These are phyloP conservation scores for Nephrotoma appendiculata DNA, from an alignment of 2,888 invertebrate species.

Conservation along the genomic window DNA sequence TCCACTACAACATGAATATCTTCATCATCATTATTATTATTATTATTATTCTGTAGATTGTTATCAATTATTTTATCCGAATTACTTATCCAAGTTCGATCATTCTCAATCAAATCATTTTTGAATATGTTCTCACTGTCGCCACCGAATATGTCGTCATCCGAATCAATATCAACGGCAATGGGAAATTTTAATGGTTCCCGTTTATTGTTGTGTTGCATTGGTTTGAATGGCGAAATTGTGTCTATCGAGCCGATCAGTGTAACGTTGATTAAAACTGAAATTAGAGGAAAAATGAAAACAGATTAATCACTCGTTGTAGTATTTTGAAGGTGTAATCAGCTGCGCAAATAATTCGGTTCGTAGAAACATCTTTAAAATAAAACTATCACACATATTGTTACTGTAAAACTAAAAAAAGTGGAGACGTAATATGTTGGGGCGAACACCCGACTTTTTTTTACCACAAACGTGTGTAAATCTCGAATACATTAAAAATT, in stretches of 20 bases:
- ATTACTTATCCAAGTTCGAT: slow-evolving; percentile 15
- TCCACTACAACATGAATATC: not conserved
- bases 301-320: not conserved
- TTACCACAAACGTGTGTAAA: too few species aligned
- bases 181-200: slow-evolving; percentile 12
- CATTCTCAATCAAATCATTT: slow-evolving; percentile 14
- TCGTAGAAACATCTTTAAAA: too few species aligned
- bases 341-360: too few species aligned
- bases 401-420: too few species aligned
- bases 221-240: not conserved
- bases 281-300: slow-evolving; percentile 1
- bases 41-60: not conserved
- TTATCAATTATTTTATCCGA: not conserved
- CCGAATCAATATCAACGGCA: slow-evolving; percentile 17
- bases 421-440: too few species aligned
- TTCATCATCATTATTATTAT: not conserved
- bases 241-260: not conserved
- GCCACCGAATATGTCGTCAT: slow-evolving; percentile 8
- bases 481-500: too few species aligned
- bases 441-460: too few species aligned
- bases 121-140: not conserved
- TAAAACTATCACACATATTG: too few species aligned
- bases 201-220: slow-evolving; percentile 6
- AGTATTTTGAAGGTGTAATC: not conserved
- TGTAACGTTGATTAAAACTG: not conserved